These are phyloP conservation scores for Rissa tridactyla DNA, from an alignment of 2,113 vertebrate genomes.

Conservation along the genomic window DNA sequence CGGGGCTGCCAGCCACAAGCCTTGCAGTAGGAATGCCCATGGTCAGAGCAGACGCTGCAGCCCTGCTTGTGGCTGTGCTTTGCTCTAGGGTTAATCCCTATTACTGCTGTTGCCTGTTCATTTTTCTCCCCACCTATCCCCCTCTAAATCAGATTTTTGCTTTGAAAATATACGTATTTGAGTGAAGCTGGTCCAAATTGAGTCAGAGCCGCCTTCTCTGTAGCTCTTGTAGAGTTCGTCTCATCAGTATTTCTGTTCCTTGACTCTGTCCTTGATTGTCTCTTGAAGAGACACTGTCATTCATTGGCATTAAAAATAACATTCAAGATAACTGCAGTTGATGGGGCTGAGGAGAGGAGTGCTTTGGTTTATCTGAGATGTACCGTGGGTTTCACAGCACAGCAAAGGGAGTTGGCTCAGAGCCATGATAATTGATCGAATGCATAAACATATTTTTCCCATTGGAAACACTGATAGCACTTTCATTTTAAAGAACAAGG, in stretches of 20 bases:
- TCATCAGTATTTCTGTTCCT: background rate
- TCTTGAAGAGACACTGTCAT: background rate
- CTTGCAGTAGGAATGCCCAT: fast-evolving
- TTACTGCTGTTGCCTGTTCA: fast-evolving
- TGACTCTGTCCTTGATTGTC: background rate
- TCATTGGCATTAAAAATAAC: background rate
- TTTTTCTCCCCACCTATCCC: background rate
- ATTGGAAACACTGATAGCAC: background rate
- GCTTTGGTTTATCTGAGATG: background rate
- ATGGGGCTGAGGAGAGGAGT: background rate
- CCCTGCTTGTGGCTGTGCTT: background rate
- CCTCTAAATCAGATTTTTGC: background rate
- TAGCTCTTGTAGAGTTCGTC: background rate
- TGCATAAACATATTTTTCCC: background rate
- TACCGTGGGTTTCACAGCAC: background rate
- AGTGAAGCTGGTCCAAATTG: background rate
- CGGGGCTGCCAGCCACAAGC: background rate
- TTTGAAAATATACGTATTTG: background rate
- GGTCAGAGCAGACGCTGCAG: background rate
- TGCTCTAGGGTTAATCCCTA: background rate
- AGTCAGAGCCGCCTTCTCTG: background rate
- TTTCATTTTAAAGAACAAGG: background rate
- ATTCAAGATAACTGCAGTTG: background rate
- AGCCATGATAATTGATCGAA: fast-evolving
- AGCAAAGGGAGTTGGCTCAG: background rate